Evolutionary conservation across 2,797 vertebrate species (phyloP), one percentile per base, ranked within the genome.

Genomic region (Tapirus indicus): DNA sequence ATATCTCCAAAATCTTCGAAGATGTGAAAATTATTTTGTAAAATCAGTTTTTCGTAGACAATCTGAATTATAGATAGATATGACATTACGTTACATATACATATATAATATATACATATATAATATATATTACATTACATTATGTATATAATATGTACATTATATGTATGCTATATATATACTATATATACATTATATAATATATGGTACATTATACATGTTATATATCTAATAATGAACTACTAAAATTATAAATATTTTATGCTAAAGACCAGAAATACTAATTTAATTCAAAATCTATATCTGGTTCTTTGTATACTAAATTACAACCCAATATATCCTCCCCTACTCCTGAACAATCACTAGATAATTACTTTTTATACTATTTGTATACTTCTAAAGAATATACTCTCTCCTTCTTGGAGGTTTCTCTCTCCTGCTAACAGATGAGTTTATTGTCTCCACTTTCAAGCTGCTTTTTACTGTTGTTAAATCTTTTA

Each of bases 221-320:
- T 87, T 71, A 77, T 12, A 47, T 78, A 49, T 17, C 20, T 49
- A 88, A 47, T 49, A 23, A 69, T 88, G 16, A 80, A 86, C 2
- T 47, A 84, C 41, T 91, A 49, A 93, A 91, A 78, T 80, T 60
- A 54, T 1, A 77, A 49, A 38, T 41, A 52, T 88, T 95, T 95
- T 96, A 60, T 94, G 29, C 68, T 86, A 69, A 87, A 74, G 88
- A 18, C 25, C 7, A 74, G 6, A 84, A 88, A 54, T 86, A 91
- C 60, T 91, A 91, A 83, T 3, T 27, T 17, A 58, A 84, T 58
- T 90, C 12, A 94, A 95, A 96, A 95, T 69, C 86, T 83, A 35
- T 35, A 64, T 20, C 35, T 96, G 21, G 10, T 27, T 89, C 11
- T 86, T 56, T 49, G 4, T 64, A n/a, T 29, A 62, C 25, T 92